phyloP scores from a whole-genome alignment of 1,140 invertebrate genomes.

The Camponotus pennsylvanicus region DNA sequence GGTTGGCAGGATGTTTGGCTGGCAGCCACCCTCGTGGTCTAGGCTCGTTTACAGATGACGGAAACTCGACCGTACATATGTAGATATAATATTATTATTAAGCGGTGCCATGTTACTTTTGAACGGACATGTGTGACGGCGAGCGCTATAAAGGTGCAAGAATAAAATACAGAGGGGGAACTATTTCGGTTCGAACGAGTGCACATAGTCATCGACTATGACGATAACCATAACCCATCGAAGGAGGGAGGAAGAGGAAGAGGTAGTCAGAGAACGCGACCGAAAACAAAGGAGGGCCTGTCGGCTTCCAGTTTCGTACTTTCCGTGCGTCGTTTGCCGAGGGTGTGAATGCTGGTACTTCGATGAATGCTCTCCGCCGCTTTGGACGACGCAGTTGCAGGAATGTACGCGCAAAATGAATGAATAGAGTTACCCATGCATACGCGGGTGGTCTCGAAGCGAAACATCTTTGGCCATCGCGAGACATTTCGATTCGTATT shows the following conservation, averaged over 20 bases:
- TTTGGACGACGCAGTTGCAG: background rate
- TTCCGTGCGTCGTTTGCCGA: conserved; percentile 38
- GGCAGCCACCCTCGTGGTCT: conserved; percentile 30
- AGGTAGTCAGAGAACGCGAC: background rate
- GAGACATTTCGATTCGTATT: background rate
- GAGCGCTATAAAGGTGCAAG: conserved; percentile 21
- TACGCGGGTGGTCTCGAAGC: background rate
- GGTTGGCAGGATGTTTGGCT: conserved; percentile 42
- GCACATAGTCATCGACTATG: conserved; percentile 8
- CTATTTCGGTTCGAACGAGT: conserved; percentile 60
- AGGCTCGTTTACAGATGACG: conserved; percentile 11
- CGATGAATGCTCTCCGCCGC: conserved; percentile 62
- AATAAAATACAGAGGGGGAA: conserved; percentile 66
- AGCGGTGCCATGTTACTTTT: conserved; percentile 53
- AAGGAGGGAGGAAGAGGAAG: background rate
- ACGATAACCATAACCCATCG: background rate
- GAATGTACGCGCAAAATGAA: background rate
- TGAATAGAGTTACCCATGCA: conserved; percentile 6
- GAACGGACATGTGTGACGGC: conserved; percentile 23
- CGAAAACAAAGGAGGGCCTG: conserved; percentile 65
- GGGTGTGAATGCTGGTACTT: conserved; percentile 72
- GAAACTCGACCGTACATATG: conserved; percentile 28
- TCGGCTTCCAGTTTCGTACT: conserved; percentile 60
- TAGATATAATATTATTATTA: conserved; percentile 67
- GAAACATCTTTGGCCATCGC: background rate